These are phyloP conservation scores for Drosophila sordidapex DNA, from an alignment of 2,888 invertebrate species.

Conservation along the genomic window DNA sequence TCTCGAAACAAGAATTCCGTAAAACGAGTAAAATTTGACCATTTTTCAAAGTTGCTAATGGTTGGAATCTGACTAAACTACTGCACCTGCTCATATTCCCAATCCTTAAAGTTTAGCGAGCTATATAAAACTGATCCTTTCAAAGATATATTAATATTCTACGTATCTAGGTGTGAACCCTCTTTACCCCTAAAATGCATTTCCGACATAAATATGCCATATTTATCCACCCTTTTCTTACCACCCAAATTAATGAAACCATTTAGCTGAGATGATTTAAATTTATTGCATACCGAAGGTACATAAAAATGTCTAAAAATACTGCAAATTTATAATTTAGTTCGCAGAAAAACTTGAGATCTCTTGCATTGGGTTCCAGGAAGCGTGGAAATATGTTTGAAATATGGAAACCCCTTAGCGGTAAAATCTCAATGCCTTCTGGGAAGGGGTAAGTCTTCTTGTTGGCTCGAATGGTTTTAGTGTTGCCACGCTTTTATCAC, in stretches of 20 bases:
- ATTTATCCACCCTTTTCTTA: no score
- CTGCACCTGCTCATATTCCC: neutral
- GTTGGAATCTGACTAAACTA: no score
- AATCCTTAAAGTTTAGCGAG: neutral
- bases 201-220: no score
- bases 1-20: neutral
- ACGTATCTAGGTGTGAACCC: neutral
- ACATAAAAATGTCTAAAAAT: neutral
- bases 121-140: neutral
- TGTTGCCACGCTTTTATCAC: slow-evolving; percentile 7
- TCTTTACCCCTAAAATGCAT: neutral
- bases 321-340: slow-evolving; percentile 19
- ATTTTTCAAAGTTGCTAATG: neutral
- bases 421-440: neutral
- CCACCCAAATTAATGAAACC: neutral
- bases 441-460: slow-evolving; percentile 11
- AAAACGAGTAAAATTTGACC: neutral
- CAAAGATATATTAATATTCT: neutral
- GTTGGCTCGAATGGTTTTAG: slow-evolving; percentile 24
- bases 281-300: slow-evolving; percentile 16
- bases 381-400: no score
- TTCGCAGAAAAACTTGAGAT: slow-evolving; percentile 7
- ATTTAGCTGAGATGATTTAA: neutral
- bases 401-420: neutral
- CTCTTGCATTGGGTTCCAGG: neutral